Evolutionary conservation across 2,888 invertebrate species (phyloP).

Genomic region (Galerucella calmariensis): DNA sequence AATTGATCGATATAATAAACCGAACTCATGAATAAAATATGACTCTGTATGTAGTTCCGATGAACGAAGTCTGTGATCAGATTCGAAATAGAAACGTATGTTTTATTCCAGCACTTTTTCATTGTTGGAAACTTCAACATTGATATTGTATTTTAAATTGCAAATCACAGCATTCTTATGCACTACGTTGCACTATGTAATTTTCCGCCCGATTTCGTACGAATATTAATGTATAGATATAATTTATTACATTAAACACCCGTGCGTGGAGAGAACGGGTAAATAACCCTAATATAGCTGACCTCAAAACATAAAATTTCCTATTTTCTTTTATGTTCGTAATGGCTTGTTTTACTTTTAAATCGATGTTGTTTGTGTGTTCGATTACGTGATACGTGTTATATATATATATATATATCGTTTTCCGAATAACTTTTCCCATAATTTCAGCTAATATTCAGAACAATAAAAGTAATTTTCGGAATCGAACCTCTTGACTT

Average conservation of each 20-base stretch:
- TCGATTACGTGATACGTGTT: constrained; percentile 5
- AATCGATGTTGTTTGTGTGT: neutral
- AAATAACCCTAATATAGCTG: constrained; percentile 30
- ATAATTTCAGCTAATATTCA: neutral
- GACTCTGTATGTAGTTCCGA: neutral
- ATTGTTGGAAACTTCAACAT: constrained; percentile 11
- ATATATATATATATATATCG: neutral
- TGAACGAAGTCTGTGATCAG: neutral
- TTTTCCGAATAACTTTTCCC: neutral
- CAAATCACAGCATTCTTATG: constrained; percentile 39
- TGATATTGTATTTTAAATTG: constrained; percentile 39
- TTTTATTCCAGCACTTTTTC: constrained; percentile 5
- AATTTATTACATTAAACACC: constrained; percentile 31
- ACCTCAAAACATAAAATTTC: constrained; percentile 24
- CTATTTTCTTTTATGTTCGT: constrained; percentile 15
- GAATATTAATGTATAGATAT: constrained; percentile 38
- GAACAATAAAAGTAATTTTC: neutral
- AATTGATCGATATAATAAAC: no score
- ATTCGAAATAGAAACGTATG: constrained; percentile 1
- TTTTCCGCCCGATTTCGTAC: constrained; percentile 38
- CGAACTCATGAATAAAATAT: neutral
- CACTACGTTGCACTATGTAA: constrained; percentile 34
- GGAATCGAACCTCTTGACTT: no score
- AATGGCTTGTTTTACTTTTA: constrained; percentile 14
- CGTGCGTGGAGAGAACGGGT: constrained; percentile 31